A percentile compares a stretch with the other conserved stretches of the same genome.
Evolutionary conservation across 2,888 invertebrate species (phyloP).

Genomic region (Hydraecia micacea): DNA sequence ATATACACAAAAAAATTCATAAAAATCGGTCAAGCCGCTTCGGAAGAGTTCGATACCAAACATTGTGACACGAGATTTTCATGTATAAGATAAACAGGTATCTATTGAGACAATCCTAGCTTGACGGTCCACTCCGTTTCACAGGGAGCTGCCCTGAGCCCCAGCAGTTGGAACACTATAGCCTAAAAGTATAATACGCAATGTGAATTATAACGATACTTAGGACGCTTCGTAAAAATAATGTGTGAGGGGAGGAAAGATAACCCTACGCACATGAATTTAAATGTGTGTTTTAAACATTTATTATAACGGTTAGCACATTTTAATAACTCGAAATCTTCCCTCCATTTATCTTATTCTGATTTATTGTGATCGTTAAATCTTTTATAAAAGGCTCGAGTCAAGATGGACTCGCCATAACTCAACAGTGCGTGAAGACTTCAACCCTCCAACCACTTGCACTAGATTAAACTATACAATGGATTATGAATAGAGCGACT

Average conservation of each 20-base stretch:
- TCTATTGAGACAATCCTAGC: neutral
- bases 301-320: conserved; percentile 43
- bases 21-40: too few species aligned
- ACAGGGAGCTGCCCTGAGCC: neutral
- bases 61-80: too few species aligned
- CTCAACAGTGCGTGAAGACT: conserved; percentile 23
- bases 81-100: too few species aligned
- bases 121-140: neutral
- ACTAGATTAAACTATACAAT: conserved; percentile 37
- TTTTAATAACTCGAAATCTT: conserved; percentile 53
- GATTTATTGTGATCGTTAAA: conserved; percentile 22
- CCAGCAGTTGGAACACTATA: neutral
- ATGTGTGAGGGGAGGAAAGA: conserved; percentile 34
- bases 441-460: conserved; percentile 7
- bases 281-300: conserved; percentile 48
- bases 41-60: too few species aligned
- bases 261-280: conserved; percentile 48
- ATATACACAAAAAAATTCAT: too few species aligned
- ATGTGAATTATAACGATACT: conserved; percentile 41
- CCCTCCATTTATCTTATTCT: conserved; percentile 21
- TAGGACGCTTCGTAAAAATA: conserved; percentile 38
- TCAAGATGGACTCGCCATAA: conserved; percentile 26
- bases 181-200: conserved; percentile 12
- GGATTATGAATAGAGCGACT: conserved; percentile 6
- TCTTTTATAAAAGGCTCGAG: conserved; percentile 12